Evolutionary conservation across 1,140 invertebrate species (phyloP).

Genomic region (Drosophila repletoides): DNA sequence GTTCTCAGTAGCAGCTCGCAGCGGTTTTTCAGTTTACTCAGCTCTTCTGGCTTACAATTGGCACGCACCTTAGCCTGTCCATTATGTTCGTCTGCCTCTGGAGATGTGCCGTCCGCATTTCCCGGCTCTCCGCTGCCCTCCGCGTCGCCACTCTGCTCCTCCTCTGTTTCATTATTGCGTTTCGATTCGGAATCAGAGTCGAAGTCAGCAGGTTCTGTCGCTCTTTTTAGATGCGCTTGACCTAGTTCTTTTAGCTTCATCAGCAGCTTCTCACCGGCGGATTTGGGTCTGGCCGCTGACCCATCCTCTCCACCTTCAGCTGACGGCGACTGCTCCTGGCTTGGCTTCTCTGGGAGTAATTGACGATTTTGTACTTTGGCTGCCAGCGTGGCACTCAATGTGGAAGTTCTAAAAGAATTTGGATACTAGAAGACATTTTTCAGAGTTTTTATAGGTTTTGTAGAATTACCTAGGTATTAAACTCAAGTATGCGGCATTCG

Average conservation of each 20-base stretch:
- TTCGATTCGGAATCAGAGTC: not conserved
- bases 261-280: slow-evolving; percentile 64
- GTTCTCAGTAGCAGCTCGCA: slow-evolving; percentile 86
- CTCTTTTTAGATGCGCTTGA: slow-evolving; percentile 63
- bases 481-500: slow-evolving; percentile 82
- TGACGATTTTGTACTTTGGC: slow-evolving; percentile 82
- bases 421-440: too few relatives aligned
- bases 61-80: slow-evolving; percentile 88
- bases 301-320: slow-evolving; percentile 42
- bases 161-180: slow-evolving; percentile 76
- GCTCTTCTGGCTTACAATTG: slow-evolving; percentile 91
- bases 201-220: slow-evolving; percentile 66
- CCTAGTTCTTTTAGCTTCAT: slow-evolving; percentile 66
- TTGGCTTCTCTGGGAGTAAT: slow-evolving; percentile 80
- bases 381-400: slow-evolving; percentile 72
- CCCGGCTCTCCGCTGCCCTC: slow-evolving; percentile 57
- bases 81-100: slow-evolving; percentile 25
- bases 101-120: slow-evolving; percentile 30
- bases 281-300: slow-evolving; percentile 47
- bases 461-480: slow-evolving; percentile 70
- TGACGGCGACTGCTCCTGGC: slow-evolving; percentile 41
- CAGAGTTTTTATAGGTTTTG: too few relatives aligned
- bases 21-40: slow-evolving; percentile 88
- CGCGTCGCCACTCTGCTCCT: slow-evolving; percentile 42
- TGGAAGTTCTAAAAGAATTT: slow-evolving; percentile 66